A percentile compares a stretch with the other conserved stretches of the same genome.
Conservation (phyloP, 2,113 vertebrate species). For the Tauraco erythrolophus region DNA sequence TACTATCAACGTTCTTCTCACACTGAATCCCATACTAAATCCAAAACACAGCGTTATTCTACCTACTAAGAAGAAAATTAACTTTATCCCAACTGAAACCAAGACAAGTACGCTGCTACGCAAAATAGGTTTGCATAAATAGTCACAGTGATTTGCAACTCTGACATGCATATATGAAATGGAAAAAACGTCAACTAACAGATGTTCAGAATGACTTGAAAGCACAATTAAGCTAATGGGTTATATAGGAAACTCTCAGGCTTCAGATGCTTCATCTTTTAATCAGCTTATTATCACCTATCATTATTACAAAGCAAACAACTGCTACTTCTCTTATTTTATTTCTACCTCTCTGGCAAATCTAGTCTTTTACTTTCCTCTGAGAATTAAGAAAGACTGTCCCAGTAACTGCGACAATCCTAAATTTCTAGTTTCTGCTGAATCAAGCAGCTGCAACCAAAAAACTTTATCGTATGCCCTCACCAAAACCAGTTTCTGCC, state of each 20-base stretch:
- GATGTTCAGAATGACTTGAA: neutral
- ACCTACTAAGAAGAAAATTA: no score
- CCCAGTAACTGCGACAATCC: neutral
- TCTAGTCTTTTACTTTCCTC: neutral
- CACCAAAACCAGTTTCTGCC: neutral
- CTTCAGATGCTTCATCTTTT: neutral
- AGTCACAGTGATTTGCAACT: neutral
- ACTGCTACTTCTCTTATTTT: neutral
- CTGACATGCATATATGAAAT: neutral
- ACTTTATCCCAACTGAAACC: no score
- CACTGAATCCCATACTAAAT: no score
- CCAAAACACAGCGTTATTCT: no score
- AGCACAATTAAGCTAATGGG: neutral
- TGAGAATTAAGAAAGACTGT: neutral
- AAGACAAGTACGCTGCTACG: neutral
- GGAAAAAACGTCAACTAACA: neutral
- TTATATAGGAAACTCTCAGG: neutral
- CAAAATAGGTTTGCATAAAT: neutral
- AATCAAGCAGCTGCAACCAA: neutral
- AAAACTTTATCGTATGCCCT: neutral
- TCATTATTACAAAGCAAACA: neutral
- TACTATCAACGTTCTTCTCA: no score
- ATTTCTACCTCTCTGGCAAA: neutral
- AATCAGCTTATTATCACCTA: neutral
- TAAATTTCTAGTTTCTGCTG: neutral